Evolutionary conservation across 1,140 invertebrate species (phyloP), one percentile per base, ranked within the genome.

Genomic region (Paracyclopina nana): DNA sequence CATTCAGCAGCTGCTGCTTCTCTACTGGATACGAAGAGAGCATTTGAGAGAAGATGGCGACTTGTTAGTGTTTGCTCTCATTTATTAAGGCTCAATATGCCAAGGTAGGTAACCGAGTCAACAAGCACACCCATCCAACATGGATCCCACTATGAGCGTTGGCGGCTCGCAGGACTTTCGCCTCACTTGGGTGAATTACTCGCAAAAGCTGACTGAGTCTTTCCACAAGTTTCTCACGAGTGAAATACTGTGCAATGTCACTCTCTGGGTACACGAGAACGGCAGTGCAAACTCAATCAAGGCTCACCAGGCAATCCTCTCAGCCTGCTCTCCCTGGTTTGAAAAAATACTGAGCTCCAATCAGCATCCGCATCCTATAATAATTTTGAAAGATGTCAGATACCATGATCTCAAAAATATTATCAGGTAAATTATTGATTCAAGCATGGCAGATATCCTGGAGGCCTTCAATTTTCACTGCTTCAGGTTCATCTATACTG

Each of bases 171-270:
- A 38, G 34, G 34, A 38, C 34, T 38, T 38, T 38, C 2, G 34
- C 14, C 34, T 38, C n/a, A 38, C 34, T 38, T 38, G 34, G 34
- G 34, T 38, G 34, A 38, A 38, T 20, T 38, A 38, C 34, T 38
- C 34, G 2, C 34, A 38, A 20, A 38, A 38, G 9, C 8, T 38
- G 34, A 38, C 34, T 9, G 34, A 38, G 34, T n/a, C 34, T 38
- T 38, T 38, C 20, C 14, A 38, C 34, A 38, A 38, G 34, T 38
- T 38, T 20, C 8, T 38, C 5, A 38, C 34, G n/a, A n/a, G 34
- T 38, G 34, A 38, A 38, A 16, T 20, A 5, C 20, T 38, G 34
- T 38, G 34, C 20, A 38, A 38, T 38, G 34, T 38, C n/a, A 38
- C 34, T 38, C 20, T 38, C n/a, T 16, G 34, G 14, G 34, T 38